Percentiles rank a stretch among this genome's conserved stretches.
Evolutionary conservation across 2,113 vertebrate genomes (phyloP).

Genomic region (Okapia johnstoni): DNA sequence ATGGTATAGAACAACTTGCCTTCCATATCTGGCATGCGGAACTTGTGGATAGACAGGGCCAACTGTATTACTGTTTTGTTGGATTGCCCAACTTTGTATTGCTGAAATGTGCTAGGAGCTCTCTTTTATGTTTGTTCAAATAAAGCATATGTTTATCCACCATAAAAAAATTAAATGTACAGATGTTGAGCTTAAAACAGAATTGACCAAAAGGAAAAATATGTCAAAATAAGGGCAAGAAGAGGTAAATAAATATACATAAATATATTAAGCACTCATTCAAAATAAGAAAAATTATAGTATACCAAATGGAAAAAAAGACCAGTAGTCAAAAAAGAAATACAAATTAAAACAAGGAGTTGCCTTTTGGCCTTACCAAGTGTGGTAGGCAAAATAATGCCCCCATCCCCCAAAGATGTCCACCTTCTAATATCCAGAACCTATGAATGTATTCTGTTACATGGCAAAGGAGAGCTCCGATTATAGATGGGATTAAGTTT

Average conservation of each 20-base stretch:
- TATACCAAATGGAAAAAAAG: neutral
- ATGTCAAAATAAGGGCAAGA: neutral
- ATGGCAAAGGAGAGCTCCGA: neutral
- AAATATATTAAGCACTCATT: neutral
- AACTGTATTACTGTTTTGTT: neutral
- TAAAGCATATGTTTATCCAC: neutral
- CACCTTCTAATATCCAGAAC: neutral
- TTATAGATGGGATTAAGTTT: neutral
- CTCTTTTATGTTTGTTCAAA: constrained; percentile 5
- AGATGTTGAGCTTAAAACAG: neutral
- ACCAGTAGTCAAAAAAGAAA: neutral
- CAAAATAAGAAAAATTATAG: neutral
- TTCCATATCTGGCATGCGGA: neutral
- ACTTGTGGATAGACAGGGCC: neutral
- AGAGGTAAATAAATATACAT: neutral
- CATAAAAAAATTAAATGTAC: neutral
- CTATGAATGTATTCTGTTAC: neutral
- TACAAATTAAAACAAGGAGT: neutral
- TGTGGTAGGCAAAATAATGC: neutral
- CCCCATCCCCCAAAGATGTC: neutral
- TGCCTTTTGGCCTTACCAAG: neutral
- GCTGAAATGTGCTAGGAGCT: neutral
- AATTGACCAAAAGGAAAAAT: neutral
- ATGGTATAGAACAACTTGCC: neutral
- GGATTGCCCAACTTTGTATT: constrained; percentile 29